These are phyloP conservation scores for Diplosoma virens DNA, from an alignment of 23 tunicate genomes.

Conservation along the genomic window DNA sequence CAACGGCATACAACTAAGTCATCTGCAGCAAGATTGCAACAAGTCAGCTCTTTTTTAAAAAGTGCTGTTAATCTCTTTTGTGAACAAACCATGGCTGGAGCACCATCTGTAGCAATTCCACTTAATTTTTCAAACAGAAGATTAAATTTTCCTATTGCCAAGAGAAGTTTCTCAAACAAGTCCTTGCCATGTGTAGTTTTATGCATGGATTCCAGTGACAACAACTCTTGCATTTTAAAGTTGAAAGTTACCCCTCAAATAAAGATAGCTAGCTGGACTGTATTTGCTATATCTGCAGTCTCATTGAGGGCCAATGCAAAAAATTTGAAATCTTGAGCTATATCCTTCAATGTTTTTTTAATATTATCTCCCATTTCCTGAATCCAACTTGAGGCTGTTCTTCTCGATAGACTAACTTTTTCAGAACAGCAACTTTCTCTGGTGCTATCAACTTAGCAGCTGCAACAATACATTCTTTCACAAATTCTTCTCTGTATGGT, in stretches of 20 bases:
- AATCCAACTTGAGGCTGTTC: conserved; percentile 65
- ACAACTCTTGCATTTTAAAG: conserved; percentile 48
- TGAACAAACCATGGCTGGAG: conserved; percentile 73
- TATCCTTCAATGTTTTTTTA: conserved; percentile 53
- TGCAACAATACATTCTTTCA: conserved; percentile 37
- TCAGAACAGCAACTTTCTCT: conserved; percentile 50
- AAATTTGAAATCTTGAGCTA: conserved; percentile 30
- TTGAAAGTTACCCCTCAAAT: conserved; percentile 52
- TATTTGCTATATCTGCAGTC: conserved; percentile 43
- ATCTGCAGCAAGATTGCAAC: conserved; percentile 47
- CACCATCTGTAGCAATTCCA: conserved; percentile 68
- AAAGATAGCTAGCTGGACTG: conserved; percentile 59
- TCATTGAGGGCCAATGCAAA: conserved; percentile 57
- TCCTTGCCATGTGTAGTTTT: conserved; percentile 57
- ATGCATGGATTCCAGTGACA: conserved; percentile 53
- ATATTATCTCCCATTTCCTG: conserved; percentile 69
- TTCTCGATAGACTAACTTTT: conserved; percentile 62
- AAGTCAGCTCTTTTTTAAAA: conserved; percentile 56
- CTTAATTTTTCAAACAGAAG: conserved; percentile 48
- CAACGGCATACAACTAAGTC: conserved; percentile 46
- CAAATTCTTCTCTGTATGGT: conserved; percentile 43
- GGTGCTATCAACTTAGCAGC: conserved; percentile 52
- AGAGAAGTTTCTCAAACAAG: conserved; percentile 46
- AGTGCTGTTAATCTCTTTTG: conserved; percentile 54
- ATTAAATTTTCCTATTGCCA: conserved; percentile 55